These are phyloP conservation scores for Rhinolophus sinicus DNA, from an alignment of 2,113 vertebrate species.

Conservation along the genomic window DNA sequence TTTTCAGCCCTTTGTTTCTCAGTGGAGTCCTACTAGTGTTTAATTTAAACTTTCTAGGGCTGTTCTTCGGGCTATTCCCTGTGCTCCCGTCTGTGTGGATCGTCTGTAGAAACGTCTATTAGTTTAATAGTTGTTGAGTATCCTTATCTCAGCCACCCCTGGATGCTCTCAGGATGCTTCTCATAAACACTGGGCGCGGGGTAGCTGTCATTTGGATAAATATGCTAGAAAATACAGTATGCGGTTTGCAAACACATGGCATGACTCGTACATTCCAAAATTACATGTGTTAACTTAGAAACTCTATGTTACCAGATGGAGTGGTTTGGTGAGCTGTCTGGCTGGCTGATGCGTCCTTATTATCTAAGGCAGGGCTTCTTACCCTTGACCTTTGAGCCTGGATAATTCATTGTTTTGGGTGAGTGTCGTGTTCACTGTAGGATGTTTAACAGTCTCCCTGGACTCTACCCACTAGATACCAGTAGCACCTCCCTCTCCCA, in stretches of 20 bases:
- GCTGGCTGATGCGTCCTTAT: not conserved
- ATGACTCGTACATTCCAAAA: not conserved
- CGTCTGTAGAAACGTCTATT: fast-evolving
- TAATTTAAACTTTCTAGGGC: fast-evolving
- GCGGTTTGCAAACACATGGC: fast-evolving
- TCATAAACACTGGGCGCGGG: fast-evolving
- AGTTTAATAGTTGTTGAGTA: fast-evolving
- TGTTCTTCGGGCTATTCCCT: fast-evolving
- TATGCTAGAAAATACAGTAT: not conserved
- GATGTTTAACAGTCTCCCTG: not conserved
- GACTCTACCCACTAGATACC: fast-evolving
- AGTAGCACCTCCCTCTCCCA: no score
- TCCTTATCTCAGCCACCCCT: fast-evolving
- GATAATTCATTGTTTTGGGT: no score
- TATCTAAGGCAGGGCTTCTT: no score
- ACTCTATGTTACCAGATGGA: not conserved
- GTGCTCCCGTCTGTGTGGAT: not conserved
- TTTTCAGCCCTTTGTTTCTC: not conserved
- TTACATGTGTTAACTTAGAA: fast-evolving
- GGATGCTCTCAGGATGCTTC: fast-evolving
- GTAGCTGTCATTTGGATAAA: no score
- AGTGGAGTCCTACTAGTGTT: fast-evolving
- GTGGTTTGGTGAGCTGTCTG: not conserved
- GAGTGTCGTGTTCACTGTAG: fast-evolving
- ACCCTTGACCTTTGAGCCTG: fast-evolving